A percentile compares a stretch with the other conserved stretches of the same genome.
Conservation (phyloP, 2,888 invertebrate genomes). For the Hipparchia semele region DNA sequence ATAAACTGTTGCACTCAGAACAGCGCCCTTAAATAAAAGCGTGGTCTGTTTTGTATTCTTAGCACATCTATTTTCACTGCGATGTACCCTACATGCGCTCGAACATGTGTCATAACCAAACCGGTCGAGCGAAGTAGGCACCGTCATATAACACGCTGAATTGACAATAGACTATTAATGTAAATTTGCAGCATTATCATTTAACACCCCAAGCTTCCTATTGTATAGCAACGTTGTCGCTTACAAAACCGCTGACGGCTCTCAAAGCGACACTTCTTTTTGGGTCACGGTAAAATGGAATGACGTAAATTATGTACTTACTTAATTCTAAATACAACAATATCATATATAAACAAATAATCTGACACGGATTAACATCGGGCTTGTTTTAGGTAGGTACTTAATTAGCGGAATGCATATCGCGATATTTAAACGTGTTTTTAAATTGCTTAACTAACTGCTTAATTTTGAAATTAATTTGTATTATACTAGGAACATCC, state of each 20-base stretch:
- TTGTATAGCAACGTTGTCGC: conserved; percentile 38
- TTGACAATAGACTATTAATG: conserved; percentile 70
- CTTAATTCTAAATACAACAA: neutral
- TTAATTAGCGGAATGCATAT: too few species aligned
- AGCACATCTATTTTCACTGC: conserved; percentile 33
- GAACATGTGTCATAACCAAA: conserved; percentile 79
- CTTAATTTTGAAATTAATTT: neutral
- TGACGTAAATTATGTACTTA: conserved; percentile 14
- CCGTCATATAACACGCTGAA: conserved; percentile 58
- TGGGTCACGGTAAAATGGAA: conserved; percentile 55
- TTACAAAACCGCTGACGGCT: conserved; percentile 55
- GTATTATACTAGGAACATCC: too few species aligned
- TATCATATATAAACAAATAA: neutral
- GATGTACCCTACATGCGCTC: conserved; percentile 33
- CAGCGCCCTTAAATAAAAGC: conserved; percentile 3
- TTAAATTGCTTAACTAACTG: too few species aligned
- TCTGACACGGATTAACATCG: too few species aligned
- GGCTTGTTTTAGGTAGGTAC: too few species aligned
- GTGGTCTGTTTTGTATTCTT: conserved; percentile 27
- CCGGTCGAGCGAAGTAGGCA: conserved; percentile 53
- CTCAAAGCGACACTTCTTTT: conserved; percentile 55
- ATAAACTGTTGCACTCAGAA: conserved; percentile 9
- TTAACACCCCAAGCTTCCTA: conserved; percentile 51
- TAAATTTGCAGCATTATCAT: conserved; percentile 62
- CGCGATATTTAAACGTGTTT: too few species aligned